Evolutionary conservation across 2,888 invertebrate species (phyloP).

Genomic region (Geophilus truncorum): DNA sequence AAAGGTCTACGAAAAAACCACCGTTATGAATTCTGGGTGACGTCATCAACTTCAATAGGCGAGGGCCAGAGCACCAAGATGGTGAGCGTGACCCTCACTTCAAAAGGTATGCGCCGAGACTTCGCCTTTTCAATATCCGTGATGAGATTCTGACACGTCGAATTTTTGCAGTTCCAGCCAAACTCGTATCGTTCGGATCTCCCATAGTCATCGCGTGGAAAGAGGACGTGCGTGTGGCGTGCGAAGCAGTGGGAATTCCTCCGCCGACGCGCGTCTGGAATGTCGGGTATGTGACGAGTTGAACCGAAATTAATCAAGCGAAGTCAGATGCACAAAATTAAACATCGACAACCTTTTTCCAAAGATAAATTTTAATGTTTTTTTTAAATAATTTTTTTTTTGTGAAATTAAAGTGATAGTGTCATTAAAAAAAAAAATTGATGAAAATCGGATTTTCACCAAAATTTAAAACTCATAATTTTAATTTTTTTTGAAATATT

Average conservation of each 20-base stretch:
- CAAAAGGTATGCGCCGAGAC: constrained; percentile 51
- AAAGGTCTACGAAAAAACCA: neutral
- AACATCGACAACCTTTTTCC: too few species aligned
- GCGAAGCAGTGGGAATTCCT: constrained; percentile 78
- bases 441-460: too few species aligned
- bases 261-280: constrained; percentile 68
- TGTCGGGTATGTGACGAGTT: constrained; percentile 28
- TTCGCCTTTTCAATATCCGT: too few species aligned
- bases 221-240: constrained; percentile 73
- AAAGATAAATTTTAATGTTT: too few species aligned
- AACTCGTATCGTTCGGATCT: constrained; percentile 77
- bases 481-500: too few species aligned
- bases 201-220: constrained; percentile 65
- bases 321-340: too few species aligned
- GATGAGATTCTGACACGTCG: neutral
- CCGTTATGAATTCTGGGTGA: constrained; percentile 58
- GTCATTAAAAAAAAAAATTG: too few species aligned
- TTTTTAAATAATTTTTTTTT: too few species aligned
- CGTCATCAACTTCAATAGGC: constrained; percentile 74
- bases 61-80: constrained; percentile 76
- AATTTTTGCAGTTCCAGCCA: constrained; percentile 63
- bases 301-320: too few species aligned
- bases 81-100: constrained; percentile 67
- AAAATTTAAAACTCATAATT: too few species aligned
- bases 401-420: too few species aligned